Evolutionary conservation across 1,140 invertebrate genomes (phyloP).

Genomic region (Bombyx mori): ASM3026992v2 NC_085119.1:14787501-14788000

Average conservation of each 20-base stretch:
- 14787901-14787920: too few relatives aligned
- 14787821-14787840: constrained; percentile 3
- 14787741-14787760: constrained; percentile 82
- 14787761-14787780: constrained; percentile 83
- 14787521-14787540: too few relatives aligned
- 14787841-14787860: too few relatives aligned
- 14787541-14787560: too few relatives aligned
- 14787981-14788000: too few relatives aligned
- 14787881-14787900: too few relatives aligned
- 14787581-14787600: constrained; percentile 40
- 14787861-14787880: too few relatives aligned
- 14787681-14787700: constrained; percentile 80
- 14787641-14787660: constrained; percentile 83
- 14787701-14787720: constrained; percentile 77
- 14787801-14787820: constrained; percentile 44
- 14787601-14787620: constrained; percentile 74
- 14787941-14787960: too few relatives aligned
- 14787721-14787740: constrained; percentile 77
- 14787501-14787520: too few relatives aligned
- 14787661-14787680: constrained; percentile 81
- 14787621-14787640: constrained; percentile 83
- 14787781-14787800: constrained; percentile 66
- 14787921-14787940: too few relatives aligned
- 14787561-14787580: too few relatives aligned
- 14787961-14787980: too few relatives aligned